Base-by-base conservation (phyloP, 2,797 vertebrate genomes). In the Siniperca obscura region DNA sequence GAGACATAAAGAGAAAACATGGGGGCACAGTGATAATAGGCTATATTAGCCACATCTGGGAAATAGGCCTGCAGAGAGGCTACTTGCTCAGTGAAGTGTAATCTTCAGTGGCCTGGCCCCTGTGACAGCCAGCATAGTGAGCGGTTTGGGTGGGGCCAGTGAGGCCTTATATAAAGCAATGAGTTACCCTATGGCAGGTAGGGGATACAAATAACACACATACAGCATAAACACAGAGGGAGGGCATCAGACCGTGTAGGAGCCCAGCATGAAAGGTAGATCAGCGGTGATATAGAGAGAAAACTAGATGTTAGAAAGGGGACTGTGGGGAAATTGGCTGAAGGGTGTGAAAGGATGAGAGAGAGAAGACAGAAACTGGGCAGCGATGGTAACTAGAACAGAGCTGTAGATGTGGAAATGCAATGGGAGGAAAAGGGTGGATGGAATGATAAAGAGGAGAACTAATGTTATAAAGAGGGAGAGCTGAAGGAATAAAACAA, bases 161-260 rank as follows among this genome's bases (percentile, higher is more conserved):
- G 74, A 67, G 60, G 89, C 87, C 87, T 89, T 85, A 79, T 79
- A 87, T 82, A 90, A 87, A 86, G 88, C 87, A 92, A 91, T 67
- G 84, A 82, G 90, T 86, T 84, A 90, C 81, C 86, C 81, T 75
- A 81, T 89, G 88, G 91, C 91, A 92, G 92, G 92, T 92, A 82
- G 83, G 77, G 87, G 91, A 94, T 92, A 91, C 93, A 94, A 94
- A 95, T 94, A 94, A 93, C 93, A 94, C 88, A 90, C 90, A 92
- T 87, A 78, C 86, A 88, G 89, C 89, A 93, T 91, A 91, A 93
- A 93, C 92, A 91, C 89, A 89, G 87, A 84, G 86, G 90, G 91
- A 92, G 90, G 86, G 89, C 88, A 92, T 91, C 90, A 89, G 91
- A 91, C 73, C 85, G 66, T 90, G 92, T 81, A 90, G 90, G 80